Percentiles rank a stretch among this genome's conserved stretches.
Conservation (phyloP, 2,113 vertebrate species). For the Petrocephalus microphthalmus region DNA sequence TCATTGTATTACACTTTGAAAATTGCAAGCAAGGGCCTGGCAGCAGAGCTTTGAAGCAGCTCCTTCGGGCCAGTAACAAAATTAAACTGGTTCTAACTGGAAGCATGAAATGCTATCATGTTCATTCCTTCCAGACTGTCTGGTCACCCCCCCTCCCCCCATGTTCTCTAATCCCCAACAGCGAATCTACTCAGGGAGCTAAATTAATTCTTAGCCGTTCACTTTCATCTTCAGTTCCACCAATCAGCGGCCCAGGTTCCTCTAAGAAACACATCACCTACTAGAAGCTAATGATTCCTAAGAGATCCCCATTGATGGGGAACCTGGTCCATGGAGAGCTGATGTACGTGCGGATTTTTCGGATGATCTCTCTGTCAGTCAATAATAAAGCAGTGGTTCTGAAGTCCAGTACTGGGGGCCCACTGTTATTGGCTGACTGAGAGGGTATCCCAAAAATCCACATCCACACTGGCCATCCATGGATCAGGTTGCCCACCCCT, state of each 20-base stretch:
- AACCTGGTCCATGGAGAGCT: background rate
- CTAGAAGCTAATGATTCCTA: background rate
- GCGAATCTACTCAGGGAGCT: background rate
- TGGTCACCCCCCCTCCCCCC: background rate
- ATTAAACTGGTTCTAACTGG: constrained; percentile 4
- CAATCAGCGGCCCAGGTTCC: background rate
- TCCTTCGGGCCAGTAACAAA: background rate
- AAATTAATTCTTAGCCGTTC: too few relatives aligned
- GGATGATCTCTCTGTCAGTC: background rate
- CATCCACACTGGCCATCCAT: background rate
- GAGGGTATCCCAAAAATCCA: background rate
- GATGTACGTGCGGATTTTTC: background rate
- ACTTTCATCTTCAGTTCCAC: background rate
- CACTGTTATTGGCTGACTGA: background rate
- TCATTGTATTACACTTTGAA: background rate
- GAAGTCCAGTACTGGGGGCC: background rate
- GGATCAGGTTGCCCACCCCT: background rate
- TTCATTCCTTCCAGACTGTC: background rate
- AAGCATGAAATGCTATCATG: background rate
- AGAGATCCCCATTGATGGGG: background rate
- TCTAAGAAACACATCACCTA: background rate
- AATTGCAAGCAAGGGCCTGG: background rate
- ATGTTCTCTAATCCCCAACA: background rate
- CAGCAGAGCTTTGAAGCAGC: background rate
- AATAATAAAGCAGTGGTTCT: background rate